phyloP scores from a whole-genome alignment of 2,113 vertebrate species.

The Percina caprodes region DNA sequence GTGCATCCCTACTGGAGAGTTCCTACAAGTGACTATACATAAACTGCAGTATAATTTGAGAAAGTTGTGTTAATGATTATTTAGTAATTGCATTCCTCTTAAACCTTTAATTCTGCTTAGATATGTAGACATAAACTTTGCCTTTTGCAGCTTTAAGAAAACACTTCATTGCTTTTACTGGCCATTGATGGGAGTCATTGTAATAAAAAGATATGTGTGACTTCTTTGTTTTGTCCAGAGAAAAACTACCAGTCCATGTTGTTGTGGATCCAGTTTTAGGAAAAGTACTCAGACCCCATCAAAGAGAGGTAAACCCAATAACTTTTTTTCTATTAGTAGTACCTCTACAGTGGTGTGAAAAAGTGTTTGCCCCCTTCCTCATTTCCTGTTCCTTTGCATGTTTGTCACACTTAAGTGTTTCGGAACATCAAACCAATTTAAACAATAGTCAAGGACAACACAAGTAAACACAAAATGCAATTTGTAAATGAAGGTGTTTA shows the following conservation, averaged over 20 bases:
- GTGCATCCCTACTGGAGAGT: not conserved
- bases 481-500: too few relatives aligned
- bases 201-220: not conserved
- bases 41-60: not conserved
- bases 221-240: constrained; percentile 75
- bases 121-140: not conserved
- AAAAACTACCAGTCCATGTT: constrained; percentile 94
- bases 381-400: too few relatives aligned
- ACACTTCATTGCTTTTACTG: not conserved
- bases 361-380: too few relatives aligned
- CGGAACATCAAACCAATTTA: too few relatives aligned
- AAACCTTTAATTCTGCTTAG: not conserved
- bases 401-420: too few relatives aligned
- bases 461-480: too few relatives aligned
- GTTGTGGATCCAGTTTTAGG: constrained; percentile 96
- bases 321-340: not conserved
- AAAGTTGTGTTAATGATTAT: not conserved
- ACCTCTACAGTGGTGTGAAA: too few relatives aligned
- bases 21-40: not conserved
- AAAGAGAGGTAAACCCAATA: constrained; percentile 90
- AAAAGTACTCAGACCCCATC: constrained; percentile 94
- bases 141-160: not conserved
- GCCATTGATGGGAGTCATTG: not conserved
- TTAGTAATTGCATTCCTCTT: not conserved
- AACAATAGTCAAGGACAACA: too few relatives aligned